phyloP scores from a whole-genome alignment of 2,797 vertebrate genomes.

The Serranus cabrilla region DNA sequence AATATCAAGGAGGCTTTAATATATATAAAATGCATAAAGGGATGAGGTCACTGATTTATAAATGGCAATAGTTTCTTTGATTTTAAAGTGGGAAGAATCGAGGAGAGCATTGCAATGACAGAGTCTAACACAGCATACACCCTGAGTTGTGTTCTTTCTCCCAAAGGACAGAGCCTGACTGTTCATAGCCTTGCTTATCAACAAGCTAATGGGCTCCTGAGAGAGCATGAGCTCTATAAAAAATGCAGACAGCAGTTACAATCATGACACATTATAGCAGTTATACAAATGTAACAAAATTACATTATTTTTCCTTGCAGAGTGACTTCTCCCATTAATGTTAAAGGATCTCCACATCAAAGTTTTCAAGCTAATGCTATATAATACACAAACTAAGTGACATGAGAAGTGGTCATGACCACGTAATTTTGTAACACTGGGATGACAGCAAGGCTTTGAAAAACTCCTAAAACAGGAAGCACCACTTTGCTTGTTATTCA shows the following conservation, averaged over 20 bases:
- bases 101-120: background rate
- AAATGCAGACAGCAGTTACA: conserved; percentile 8
- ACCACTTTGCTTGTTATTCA: background rate
- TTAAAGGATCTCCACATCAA: background rate
- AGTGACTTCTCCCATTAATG: background rate
- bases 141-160: conserved; percentile 11
- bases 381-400: conserved; percentile 1
- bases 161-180: conserved; percentile 19
- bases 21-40: background rate
- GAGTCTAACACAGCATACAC: background rate
- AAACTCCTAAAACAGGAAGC: background rate
- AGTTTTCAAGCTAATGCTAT: conserved; percentile 5
- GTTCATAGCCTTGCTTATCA: conserved; percentile 25
- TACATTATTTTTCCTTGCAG: no score
- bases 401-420: background rate
- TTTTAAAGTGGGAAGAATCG: background rate
- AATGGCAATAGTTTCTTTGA: background rate
- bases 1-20: background rate
- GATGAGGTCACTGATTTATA: background rate
- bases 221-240: conserved; percentile 31
- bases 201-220: conserved; percentile 45
- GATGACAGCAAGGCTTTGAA: background rate
- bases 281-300: background rate
- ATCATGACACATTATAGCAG: conserved; percentile 3
- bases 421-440: background rate